Evolutionary conservation across 1,140 invertebrate species (phyloP).

Genomic region (Cydia splendana): DNA sequence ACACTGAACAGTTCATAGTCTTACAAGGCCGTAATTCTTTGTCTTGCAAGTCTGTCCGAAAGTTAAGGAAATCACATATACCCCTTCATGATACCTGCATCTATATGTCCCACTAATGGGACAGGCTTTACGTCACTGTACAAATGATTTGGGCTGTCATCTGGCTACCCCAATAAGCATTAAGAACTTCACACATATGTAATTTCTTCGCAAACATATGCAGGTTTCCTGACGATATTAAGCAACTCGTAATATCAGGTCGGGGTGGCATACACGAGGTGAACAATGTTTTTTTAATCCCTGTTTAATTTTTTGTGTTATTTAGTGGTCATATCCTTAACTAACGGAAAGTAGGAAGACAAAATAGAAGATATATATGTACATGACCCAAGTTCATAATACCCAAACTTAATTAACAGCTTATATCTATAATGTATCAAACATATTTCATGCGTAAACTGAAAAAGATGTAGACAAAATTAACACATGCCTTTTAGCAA

Average conservation of each 20-base stretch:
- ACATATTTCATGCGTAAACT: constrained; percentile 50
- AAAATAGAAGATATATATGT: background rate
- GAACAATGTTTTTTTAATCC: no score
- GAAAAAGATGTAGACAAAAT: constrained; percentile 47
- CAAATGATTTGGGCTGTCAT: no score
- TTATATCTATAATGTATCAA: background rate
- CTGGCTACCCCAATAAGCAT: no score
- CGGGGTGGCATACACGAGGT: no score
- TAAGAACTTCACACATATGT: no score
- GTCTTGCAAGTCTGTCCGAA: background rate
- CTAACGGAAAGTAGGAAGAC: background rate
- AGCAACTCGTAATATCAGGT: no score
- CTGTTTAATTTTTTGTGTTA: no score
- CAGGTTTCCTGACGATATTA: no score
- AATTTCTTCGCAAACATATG: no score
- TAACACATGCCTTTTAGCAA: constrained; percentile 47
- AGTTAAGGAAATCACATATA: background rate
- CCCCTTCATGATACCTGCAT: no score
- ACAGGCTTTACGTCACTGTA: no score
- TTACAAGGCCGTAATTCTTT: background rate
- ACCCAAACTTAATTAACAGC: background rate
- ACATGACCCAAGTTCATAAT: background rate
- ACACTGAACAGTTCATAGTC: constrained; percentile 50
- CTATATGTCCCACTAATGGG: no score
- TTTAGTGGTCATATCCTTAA: background rate